These are phyloP conservation scores for Anagrus nilaparvatae DNA, from an alignment of 1,140 invertebrate species.

Conservation along the genomic window DNA sequence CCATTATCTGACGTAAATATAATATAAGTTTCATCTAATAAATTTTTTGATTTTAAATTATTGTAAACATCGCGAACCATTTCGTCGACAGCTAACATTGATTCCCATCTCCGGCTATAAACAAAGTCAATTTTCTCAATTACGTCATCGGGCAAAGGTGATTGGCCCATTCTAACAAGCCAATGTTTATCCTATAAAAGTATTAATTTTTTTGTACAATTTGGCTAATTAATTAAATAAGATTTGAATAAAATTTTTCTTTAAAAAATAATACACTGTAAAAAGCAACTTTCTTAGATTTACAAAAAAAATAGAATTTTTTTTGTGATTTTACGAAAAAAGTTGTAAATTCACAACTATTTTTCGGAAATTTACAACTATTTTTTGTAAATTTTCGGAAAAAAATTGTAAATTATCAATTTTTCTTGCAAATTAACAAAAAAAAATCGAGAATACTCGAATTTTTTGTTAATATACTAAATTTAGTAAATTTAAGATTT, in stretches of 20 bases:
- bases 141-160: conserved; percentile 46
- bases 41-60: conserved; percentile 41
- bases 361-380: too few relatives aligned
- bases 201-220: background rate
- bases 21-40: conserved; percentile 66
- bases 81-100: conserved; percentile 77
- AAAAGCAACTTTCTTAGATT: too few relatives aligned
- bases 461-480: too few relatives aligned
- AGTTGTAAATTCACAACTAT: too few relatives aligned
- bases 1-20: conserved; percentile 84
- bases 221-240: conserved; percentile 1
- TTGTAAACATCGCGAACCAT: conserved; percentile 58
- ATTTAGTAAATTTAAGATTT: too few relatives aligned
- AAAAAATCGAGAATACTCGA: too few relatives aligned
- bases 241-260: conserved; percentile 13
- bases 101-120: conserved; percentile 62
- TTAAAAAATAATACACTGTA: too few relatives aligned
- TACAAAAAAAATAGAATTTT: too few relatives aligned
- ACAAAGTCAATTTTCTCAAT: conserved; percentile 53
- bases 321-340: too few relatives aligned
- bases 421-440: too few relatives aligned
- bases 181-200: conserved; percentile 67
- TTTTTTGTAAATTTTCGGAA: too few relatives aligned
- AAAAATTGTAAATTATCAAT: too few relatives aligned
- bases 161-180: conserved; percentile 58